phyloP scores from a whole-genome alignment of 2,113 vertebrate species.

The Notarius lentiginosus region DNA sequence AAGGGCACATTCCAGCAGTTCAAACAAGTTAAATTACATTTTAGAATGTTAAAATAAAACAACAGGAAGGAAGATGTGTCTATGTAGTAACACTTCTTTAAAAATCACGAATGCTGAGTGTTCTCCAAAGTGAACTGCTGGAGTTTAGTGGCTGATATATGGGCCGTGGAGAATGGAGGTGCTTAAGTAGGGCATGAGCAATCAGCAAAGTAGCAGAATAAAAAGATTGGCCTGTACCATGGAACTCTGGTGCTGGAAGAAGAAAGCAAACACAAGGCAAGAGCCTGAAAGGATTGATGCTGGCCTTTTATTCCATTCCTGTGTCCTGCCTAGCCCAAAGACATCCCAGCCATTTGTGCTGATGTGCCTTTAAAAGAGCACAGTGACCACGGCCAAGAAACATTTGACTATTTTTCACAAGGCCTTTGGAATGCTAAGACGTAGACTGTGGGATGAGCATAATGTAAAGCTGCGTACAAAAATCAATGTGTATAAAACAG shows the following conservation, averaged over 20 bases:
- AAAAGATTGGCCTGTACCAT: slow-evolving; percentile 45
- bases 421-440: too few species aligned
- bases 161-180: slow-evolving; percentile 28
- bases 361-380: slow-evolving; percentile 1
- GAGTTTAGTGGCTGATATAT: slow-evolving; percentile 36
- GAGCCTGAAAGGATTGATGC: slow-evolving; percentile 28
- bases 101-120: slow-evolving; percentile 6
- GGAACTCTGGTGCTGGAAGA: background rate
- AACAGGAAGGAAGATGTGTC: background rate
- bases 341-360: slow-evolving; percentile 20
- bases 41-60: background rate
- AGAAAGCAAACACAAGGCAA: slow-evolving; percentile 32
- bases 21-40: background rate
- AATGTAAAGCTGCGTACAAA: too few species aligned
- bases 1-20: background rate
- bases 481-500: too few species aligned
- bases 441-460: too few species aligned
- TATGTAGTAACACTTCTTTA: background rate
- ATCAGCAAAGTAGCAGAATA: slow-evolving; percentile 55
- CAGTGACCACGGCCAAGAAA: background rate
- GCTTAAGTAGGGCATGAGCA: slow-evolving; percentile 44
- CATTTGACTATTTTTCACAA: background rate
- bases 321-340: background rate
- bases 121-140: slow-evolving; percentile 1
- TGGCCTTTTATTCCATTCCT: slow-evolving; percentile 1